Evolutionary conservation across 1,140 invertebrate genomes (phyloP).

Genomic region (Gonatopus flavifemur): DNA sequence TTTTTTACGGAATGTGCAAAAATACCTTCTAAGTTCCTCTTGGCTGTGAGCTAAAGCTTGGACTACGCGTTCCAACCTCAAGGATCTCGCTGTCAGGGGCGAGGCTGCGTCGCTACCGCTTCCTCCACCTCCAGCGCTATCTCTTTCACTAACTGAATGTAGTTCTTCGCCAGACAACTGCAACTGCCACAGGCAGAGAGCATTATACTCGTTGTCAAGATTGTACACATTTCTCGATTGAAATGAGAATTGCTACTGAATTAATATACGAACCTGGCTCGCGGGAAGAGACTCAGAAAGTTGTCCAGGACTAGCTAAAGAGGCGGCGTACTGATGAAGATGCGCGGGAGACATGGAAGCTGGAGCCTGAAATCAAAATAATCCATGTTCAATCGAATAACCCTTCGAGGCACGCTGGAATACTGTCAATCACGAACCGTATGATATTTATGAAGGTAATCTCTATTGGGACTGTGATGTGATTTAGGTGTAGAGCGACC

Average conservation of each 20-base stretch:
- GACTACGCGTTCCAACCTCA: slow-evolving; percentile 82
- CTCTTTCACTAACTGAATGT: slow-evolving; percentile 64
- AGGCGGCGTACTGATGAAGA: slow-evolving; percentile 75
- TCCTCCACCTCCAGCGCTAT: slow-evolving; percentile 65
- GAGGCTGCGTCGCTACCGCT: slow-evolving; percentile 72
- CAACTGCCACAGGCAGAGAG: slow-evolving; percentile 55
- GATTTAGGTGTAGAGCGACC: slow-evolving; percentile 81
- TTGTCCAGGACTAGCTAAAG: slow-evolving; percentile 66
- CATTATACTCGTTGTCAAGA: slow-evolving; percentile 2
- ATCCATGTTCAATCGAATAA: no score
- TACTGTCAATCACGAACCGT: slow-evolving; percentile 65
- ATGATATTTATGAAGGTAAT: slow-evolving; percentile 82
- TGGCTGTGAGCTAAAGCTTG: slow-evolving; percentile 85
- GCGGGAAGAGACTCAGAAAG: slow-evolving; percentile 76
- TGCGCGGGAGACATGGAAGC: slow-evolving; percentile 86
- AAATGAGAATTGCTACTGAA: neutral
- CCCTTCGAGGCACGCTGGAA: no score
- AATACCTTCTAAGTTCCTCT: slow-evolving; percentile 78
- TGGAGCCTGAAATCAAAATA: no score
- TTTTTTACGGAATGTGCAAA: neutral
- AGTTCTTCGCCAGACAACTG: slow-evolving; percentile 74
- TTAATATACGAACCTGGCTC: slow-evolving; percentile 69
- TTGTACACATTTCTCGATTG: neutral
- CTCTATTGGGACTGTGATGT: slow-evolving; percentile 74
- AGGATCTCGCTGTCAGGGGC: slow-evolving; percentile 82